Percentiles rank a stretch among this genome's conserved stretches.
Evolutionary conservation across 2,888 invertebrate genomes (phyloP).

Genomic region (Nomada hirtipes): DNA sequence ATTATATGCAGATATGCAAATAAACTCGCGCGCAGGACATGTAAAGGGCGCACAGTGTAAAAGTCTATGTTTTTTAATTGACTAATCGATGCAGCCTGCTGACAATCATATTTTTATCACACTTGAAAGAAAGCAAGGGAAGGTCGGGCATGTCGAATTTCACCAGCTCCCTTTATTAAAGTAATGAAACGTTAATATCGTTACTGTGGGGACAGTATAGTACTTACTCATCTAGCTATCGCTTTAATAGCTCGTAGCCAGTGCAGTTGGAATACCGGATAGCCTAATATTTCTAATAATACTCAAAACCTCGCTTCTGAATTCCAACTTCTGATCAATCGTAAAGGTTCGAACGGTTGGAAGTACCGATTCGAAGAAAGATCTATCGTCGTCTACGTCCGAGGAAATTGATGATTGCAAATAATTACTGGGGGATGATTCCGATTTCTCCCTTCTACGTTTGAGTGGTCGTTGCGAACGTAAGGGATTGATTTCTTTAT

Average conservation of each 20-base stretch:
- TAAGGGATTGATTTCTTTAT: background rate
- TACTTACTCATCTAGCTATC: too few species aligned
- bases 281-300: background rate
- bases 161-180: too few species aligned
- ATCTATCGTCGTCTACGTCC: background rate
- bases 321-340: background rate
- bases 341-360: background rate
- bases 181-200: too few species aligned
- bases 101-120: too few species aligned
- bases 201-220: too few species aligned
- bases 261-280: too few species aligned
- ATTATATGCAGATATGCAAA: too few species aligned
- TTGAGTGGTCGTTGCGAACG: background rate
- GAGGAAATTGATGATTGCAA: background rate
- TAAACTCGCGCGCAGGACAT: too few species aligned
- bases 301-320: conserved; percentile 1
- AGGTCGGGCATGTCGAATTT: too few species aligned
- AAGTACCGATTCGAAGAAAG: conserved; percentile 2
- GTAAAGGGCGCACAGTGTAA: background rate
- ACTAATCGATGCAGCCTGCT: background rate
- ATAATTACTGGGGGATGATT: background rate
- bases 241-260: too few species aligned
- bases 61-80: background rate
- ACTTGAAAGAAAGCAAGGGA: too few species aligned
- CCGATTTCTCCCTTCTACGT: background rate